Evolutionary conservation across 2,113 vertebrate species (phyloP).

Genomic region (Rhinoderma darwinii): DNA sequence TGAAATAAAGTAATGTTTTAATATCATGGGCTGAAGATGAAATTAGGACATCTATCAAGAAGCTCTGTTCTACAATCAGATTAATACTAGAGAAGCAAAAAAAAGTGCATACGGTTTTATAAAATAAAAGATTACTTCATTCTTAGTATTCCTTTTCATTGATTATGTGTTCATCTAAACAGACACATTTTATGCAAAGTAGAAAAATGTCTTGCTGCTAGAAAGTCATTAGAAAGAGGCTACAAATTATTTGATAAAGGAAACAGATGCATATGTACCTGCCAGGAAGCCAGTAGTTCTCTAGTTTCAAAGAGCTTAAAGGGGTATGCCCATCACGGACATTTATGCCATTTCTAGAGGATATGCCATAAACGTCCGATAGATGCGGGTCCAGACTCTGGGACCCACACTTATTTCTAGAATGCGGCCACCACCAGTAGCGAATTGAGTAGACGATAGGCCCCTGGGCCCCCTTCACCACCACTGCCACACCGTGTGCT

Average conservation of each 20-base stretch:
- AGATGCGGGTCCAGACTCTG: too few relatives aligned
- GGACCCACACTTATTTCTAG: too few relatives aligned
- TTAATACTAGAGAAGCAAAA: not conserved
- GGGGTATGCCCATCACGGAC: too few relatives aligned
- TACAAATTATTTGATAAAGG: not conserved
- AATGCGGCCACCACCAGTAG: too few relatives aligned
- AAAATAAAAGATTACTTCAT: not conserved
- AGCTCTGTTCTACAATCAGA: not conserved
- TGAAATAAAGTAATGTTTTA: constrained; percentile 40
- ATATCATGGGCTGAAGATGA: constrained; percentile 5
- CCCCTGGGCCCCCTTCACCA: too few relatives aligned
- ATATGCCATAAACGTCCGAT: too few relatives aligned
- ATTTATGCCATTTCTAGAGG: too few relatives aligned
- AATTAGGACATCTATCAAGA: constrained; percentile 28
- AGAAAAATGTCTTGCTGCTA: not conserved
- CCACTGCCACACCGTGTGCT: too few relatives aligned
- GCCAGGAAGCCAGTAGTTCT: not conserved
- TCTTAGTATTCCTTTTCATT: constrained; percentile 4
- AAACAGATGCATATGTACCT: not conserved
- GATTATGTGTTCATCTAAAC: constrained; percentile 15
- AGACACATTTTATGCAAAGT: constrained; percentile 16
- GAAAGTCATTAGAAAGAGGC: not conserved
- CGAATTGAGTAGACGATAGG: too few relatives aligned
- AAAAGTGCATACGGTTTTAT: not conserved
- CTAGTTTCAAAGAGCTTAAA: not conserved